Conservation (phyloP, 2,888 invertebrate genomes). For the Chrysolina haemoptera region DNA sequence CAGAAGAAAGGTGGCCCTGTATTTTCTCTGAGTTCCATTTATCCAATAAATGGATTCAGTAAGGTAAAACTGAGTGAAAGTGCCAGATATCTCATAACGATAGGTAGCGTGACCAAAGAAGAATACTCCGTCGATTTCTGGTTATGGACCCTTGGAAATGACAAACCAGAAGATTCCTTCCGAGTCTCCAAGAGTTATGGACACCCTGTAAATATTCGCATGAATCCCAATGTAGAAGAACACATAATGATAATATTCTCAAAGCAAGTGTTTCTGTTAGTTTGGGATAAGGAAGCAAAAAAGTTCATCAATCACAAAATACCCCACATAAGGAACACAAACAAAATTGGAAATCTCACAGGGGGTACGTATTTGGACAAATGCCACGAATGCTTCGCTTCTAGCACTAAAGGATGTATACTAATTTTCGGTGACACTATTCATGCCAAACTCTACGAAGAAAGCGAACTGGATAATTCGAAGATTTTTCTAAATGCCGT, state of each 20-base stretch:
- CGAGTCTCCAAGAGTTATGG: conserved; percentile 53
- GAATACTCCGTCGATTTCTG: conserved; percentile 73
- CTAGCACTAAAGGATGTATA: conserved; percentile 71
- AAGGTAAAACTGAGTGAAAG: conserved; percentile 68
- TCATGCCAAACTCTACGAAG: conserved; percentile 65
- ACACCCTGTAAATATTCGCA: conserved; percentile 61
- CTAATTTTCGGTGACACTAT: conserved; percentile 72
- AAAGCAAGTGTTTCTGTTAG: conserved; percentile 64
- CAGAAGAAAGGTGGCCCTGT: conserved; percentile 67
- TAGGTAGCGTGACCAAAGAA: conserved; percentile 68
- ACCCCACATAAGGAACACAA: conserved; percentile 67
- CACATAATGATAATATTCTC: conserved; percentile 69
- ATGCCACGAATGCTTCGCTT: conserved; percentile 72
- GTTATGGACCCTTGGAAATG: conserved; percentile 75
- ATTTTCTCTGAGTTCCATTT: conserved; percentile 73
- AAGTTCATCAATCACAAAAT: conserved; percentile 56
- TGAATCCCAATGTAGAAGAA: conserved; percentile 66
- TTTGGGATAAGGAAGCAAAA: conserved; percentile 59
- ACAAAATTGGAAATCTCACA: conserved; percentile 69
- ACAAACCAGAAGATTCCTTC: conserved; percentile 68
- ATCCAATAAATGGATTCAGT: conserved; percentile 63
- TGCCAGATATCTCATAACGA: conserved; percentile 74
- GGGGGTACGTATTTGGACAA: conserved; percentile 72
- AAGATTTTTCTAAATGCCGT: conserved; percentile 72
- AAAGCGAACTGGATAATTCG: conserved; percentile 63